A percentile compares a stretch with the other conserved stretches of the same genome.
Evolutionary conservation across 2,888 invertebrate genomes (phyloP).

Genomic region (Drosophila sordidula): DNA sequence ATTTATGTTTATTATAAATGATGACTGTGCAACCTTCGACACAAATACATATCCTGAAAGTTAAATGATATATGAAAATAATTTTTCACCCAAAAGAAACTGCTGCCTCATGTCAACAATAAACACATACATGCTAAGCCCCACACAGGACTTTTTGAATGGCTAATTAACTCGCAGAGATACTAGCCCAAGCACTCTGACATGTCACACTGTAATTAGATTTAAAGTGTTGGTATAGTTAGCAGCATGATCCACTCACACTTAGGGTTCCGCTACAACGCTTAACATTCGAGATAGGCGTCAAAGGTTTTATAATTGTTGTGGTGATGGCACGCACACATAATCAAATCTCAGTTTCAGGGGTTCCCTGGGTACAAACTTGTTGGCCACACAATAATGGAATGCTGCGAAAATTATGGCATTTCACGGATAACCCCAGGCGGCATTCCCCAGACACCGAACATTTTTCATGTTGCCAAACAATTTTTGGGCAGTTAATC

Average conservation of each 20-base stretch:
- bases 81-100: slow-evolving; percentile 1
- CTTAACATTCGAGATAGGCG: slow-evolving; percentile 61
- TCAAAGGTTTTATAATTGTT: slow-evolving; percentile 65
- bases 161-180: slow-evolving; percentile 58
- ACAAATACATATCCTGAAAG: slow-evolving; percentile 5
- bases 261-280: slow-evolving; percentile 14
- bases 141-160: slow-evolving; percentile 36
- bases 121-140: neutral
- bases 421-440: slow-evolving; percentile 50
- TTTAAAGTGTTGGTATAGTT: slow-evolving; percentile 57
- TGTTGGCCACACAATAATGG: slow-evolving; percentile 40
- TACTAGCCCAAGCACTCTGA: slow-evolving; percentile 23
- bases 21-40: slow-evolving; percentile 21
- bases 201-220: slow-evolving; percentile 50
- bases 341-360: slow-evolving; percentile 30
- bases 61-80: slow-evolving; percentile 37
- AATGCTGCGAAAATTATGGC: slow-evolving; percentile 55
- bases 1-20: slow-evolving; percentile 65
- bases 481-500: slow-evolving; percentile 41
- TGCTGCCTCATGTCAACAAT: neutral
- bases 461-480: slow-evolving; percentile 55
- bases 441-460: slow-evolving; percentile 45
- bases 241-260: slow-evolving; percentile 13
- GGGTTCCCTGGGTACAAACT: slow-evolving; percentile 28
- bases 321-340: slow-evolving; percentile 49